These are phyloP conservation scores for Syrista parreyssii DNA, from an alignment of 2,888 invertebrate species.

Conservation along the genomic window DNA sequence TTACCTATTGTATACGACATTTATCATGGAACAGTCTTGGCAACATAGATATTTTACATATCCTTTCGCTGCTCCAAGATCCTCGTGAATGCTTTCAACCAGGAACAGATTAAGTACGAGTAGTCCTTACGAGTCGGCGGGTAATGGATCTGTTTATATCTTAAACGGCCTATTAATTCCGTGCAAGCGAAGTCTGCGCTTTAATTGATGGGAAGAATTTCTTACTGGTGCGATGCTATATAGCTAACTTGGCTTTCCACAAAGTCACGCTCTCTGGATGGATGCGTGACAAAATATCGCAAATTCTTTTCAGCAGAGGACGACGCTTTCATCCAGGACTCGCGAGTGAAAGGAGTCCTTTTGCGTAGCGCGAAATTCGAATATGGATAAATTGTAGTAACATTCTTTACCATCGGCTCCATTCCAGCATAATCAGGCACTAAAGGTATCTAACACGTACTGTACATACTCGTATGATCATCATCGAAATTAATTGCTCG, in stretches of 20 bases:
- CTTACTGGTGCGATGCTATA: background rate
- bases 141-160: slow-evolving; percentile 20
- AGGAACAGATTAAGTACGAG: background rate
- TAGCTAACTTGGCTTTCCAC: background rate
- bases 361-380: slow-evolving; percentile 14
- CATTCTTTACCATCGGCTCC: no score
- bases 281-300: slow-evolving; percentile 1
- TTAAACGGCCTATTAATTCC: slow-evolving; percentile 27
- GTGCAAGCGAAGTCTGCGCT: background rate
- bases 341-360: slow-evolving; percentile 41
- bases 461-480: no score
- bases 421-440: no score
- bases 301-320: slow-evolving; percentile 11
- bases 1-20: background rate
- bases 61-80: background rate
- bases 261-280: background rate
- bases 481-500: no score
- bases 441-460: no score
- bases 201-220: background rate
- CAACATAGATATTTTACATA: background rate
- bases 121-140: slow-evolving; percentile 8
- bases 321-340: slow-evolving; percentile 29
- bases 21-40: slow-evolving; percentile 1
- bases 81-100: slow-evolving; percentile 1
- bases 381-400: background rate